phyloP scores from a whole-genome alignment of 1,140 invertebrate species.

The Tetramorium parvispinum region DNA sequence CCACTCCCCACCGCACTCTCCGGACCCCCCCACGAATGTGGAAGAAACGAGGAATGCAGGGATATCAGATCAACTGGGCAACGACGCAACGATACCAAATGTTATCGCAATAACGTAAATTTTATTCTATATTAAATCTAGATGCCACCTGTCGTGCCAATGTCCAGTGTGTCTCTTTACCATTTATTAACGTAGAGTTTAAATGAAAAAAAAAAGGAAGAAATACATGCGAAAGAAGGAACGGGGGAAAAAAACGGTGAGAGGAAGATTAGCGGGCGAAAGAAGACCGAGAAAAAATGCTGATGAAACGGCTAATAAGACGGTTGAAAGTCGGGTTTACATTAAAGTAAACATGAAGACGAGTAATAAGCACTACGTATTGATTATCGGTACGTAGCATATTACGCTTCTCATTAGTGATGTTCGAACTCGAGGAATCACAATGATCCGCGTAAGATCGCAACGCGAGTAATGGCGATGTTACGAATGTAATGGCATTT shows the following conservation, averaged over 20 bases:
- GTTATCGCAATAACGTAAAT: slow-evolving; percentile 87
- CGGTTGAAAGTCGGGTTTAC: slow-evolving; percentile 19
- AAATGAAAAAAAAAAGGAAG: slow-evolving; percentile 72
- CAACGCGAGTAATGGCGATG: slow-evolving; percentile 42
- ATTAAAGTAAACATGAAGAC: slow-evolving; percentile 27
- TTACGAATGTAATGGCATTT: slow-evolving; percentile 57
- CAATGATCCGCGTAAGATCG: slow-evolving; percentile 43
- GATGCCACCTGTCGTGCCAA: slow-evolving; percentile 86
- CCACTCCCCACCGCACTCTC: slow-evolving; percentile 16
- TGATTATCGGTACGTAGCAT: slow-evolving; percentile 30
- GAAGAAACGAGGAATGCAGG: slow-evolving; percentile 56
- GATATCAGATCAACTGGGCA: slow-evolving; percentile 78
- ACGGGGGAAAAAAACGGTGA: slow-evolving; percentile 39
- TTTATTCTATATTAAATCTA: slow-evolving; percentile 87
- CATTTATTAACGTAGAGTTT: slow-evolving; percentile 85
- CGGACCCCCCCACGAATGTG: slow-evolving; percentile 39
- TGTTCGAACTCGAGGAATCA: slow-evolving; percentile 29
- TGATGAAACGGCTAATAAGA: slow-evolving; percentile 50
- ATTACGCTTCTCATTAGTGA: slow-evolving; percentile 60
- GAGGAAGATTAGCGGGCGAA: slow-evolving; percentile 15
- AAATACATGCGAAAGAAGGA: slow-evolving; percentile 34
- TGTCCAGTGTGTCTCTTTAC: slow-evolving; percentile 86
- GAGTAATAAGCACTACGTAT: slow-evolving; percentile 37
- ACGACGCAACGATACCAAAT: slow-evolving; percentile 86
- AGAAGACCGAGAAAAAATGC: slow-evolving; percentile 35